Evolutionary conservation across 1,140 invertebrate species (phyloP).

Genomic region (Cepaea nemoralis): DNA sequence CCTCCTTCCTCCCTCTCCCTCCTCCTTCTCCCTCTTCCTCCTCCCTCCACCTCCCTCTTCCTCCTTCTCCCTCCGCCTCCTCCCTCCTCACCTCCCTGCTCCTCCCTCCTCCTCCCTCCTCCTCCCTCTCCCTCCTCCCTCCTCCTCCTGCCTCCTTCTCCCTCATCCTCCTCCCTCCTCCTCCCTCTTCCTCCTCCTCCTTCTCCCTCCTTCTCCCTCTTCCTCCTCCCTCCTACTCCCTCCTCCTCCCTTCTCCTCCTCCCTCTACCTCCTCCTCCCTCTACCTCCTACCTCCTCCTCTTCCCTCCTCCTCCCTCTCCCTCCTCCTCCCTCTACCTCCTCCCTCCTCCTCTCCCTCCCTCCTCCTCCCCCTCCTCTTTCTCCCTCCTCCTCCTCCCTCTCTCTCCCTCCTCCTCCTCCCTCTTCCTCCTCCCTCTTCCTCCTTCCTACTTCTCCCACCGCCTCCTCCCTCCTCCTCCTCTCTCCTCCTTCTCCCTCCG

Average conservation of each 20-base stretch:
- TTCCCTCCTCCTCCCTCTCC: background rate
- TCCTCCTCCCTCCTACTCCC: too few species aligned
- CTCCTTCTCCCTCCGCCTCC: too few species aligned
- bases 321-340: too few species aligned
- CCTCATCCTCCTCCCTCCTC: too few species aligned
- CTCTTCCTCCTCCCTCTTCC: too few species aligned
- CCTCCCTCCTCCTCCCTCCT: background rate
- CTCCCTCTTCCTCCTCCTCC: background rate
- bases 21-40: background rate
- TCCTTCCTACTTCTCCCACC: too few species aligned
- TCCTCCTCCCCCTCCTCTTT: background rate
- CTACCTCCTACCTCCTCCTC: too few species aligned
- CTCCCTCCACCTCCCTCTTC: background rate
- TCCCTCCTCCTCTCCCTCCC: background rate
- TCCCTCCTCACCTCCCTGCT: too few species aligned
- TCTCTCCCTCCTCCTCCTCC: background rate
- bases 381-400: background rate
- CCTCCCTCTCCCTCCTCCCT: background rate
- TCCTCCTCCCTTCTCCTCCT: constrained; percentile 11
- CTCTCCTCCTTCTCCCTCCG: too few species aligned
- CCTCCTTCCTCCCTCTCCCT: background rate
- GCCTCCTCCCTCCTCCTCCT: too few species aligned
- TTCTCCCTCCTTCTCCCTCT: too few species aligned
- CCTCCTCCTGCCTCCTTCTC: too few species aligned
- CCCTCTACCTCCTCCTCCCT: background rate